phyloP scores from a whole-genome alignment of 2,797 vertebrate genomes.

The Dicrostonyx torquatus region DNA sequence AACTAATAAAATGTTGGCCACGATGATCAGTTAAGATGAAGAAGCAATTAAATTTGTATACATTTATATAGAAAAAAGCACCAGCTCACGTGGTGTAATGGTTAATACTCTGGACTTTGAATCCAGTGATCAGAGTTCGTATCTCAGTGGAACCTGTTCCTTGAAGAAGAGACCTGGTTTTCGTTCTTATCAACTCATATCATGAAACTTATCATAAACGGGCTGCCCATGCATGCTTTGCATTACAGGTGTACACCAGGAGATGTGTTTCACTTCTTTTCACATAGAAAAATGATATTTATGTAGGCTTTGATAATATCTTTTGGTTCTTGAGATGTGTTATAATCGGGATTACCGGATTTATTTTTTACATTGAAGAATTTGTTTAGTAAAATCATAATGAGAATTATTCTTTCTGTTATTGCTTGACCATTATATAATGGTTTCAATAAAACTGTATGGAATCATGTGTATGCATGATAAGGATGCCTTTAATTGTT shows the following conservation, averaged over 20 bases:
- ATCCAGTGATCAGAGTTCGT: too few species aligned
- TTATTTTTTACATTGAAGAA: not conserved
- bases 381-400: not conserved
- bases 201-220: too few species aligned
- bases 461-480: not conserved
- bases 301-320: not conserved
- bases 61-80: not conserved
- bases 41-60: not conserved
- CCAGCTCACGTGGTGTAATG: too few species aligned
- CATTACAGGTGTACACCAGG: too few species aligned
- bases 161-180: too few species aligned
- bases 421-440: not conserved
- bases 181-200: too few species aligned
- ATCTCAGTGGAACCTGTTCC: too few species aligned
- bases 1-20: not conserved
- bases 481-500: not conserved
- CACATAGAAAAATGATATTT: too few species aligned
- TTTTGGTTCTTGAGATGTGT: not conserved
- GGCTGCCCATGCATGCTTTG: too few species aligned
- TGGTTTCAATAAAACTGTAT: constrained; percentile 17
- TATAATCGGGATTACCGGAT: not conserved
- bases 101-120: too few species aligned
- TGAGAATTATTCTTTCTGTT: not conserved
- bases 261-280: too few species aligned
- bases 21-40: not conserved